These are phyloP conservation scores for Otolemur garnettii DNA, from an alignment of 2,113 vertebrate species.

Conservation along the genomic window DNA sequence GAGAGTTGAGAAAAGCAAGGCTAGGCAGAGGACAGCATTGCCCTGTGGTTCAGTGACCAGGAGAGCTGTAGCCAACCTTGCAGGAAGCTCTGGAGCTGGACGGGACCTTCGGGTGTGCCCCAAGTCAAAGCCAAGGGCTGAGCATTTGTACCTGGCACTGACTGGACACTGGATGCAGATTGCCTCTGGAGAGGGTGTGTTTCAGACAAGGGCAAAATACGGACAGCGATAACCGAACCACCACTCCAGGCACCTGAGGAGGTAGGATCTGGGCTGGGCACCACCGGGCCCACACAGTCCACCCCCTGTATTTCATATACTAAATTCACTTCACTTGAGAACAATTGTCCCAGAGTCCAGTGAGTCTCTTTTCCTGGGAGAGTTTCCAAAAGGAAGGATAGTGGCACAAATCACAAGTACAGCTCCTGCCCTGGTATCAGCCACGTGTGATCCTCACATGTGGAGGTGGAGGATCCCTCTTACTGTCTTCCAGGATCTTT, in stretches of 20 bases:
- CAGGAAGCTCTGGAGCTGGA: not conserved
- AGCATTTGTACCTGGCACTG: rapidly evolving
- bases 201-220: not conserved
- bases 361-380: not conserved
- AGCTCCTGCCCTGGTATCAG: rapidly evolving
- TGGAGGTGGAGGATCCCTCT: too few species aligned
- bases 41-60: rapidly evolving
- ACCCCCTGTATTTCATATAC: rapidly evolving
- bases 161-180: not conserved
- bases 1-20: not conserved
- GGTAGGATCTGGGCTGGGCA: rapidly evolving
- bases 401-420: rapidly evolving
- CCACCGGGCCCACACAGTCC: rapidly evolving
- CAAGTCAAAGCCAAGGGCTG: not conserved
- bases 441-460: rapidly evolving
- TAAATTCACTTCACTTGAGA: rapidly evolving
- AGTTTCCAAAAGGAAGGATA: not conserved
- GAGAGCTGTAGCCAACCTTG: rapidly evolving
- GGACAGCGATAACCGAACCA: rapidly evolving
- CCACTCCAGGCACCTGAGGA: rapidly evolving
- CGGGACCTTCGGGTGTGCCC: not conserved
- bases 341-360: not conserved
- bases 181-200: not conserved
- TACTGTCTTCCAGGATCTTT: rapidly evolving
- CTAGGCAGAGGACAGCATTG: rapidly evolving